Conservation (phyloP, 2,888 invertebrate species). For the Flexamia atlantica region DNA sequence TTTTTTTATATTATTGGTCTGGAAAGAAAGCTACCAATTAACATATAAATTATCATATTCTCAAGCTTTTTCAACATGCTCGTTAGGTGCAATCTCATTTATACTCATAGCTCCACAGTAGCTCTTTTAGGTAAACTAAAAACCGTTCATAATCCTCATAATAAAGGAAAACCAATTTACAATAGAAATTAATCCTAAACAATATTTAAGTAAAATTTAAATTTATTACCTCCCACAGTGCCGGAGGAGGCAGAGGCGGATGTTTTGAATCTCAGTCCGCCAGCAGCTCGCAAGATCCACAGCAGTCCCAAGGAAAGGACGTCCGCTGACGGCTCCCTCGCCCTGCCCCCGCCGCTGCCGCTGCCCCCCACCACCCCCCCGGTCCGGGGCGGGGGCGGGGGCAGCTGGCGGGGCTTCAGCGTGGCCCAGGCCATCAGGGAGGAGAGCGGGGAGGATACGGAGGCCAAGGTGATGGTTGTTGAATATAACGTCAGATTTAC, state of each 20-base stretch:
- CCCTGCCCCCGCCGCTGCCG: not conserved
- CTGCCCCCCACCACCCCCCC: not conserved
- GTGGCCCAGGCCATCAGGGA: conserved; percentile 30
- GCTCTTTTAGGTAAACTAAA: too few relatives aligned
- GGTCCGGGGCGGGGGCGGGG: not conserved
- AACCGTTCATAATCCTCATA: too few relatives aligned
- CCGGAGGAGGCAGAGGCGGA: conserved; percentile 75
- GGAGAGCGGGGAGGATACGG: conserved; percentile 35
- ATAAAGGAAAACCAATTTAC: too few relatives aligned
- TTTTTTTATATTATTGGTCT: too few relatives aligned
- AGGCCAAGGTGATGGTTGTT: conserved; percentile 15
- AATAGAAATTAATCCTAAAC: too few relatives aligned
- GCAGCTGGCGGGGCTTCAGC: conserved; percentile 3
- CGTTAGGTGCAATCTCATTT: too few relatives aligned
- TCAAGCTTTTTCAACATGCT: too few relatives aligned
- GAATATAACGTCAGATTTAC: too few relatives aligned
- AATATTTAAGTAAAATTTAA: too few relatives aligned
- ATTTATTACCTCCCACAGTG: conserved; percentile 73
- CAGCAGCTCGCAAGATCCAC: conserved; percentile 65
- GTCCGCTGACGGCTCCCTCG: not conserved
- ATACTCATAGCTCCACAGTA: too few relatives aligned
- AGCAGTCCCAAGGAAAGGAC: conserved; percentile 68
- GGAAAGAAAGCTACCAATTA: too few relatives aligned
- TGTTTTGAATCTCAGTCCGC: not conserved
- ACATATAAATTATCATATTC: too few relatives aligned